phyloP scores from a whole-genome alignment of 2,113 vertebrate genomes.

The Tamias sibiricus region DNA sequence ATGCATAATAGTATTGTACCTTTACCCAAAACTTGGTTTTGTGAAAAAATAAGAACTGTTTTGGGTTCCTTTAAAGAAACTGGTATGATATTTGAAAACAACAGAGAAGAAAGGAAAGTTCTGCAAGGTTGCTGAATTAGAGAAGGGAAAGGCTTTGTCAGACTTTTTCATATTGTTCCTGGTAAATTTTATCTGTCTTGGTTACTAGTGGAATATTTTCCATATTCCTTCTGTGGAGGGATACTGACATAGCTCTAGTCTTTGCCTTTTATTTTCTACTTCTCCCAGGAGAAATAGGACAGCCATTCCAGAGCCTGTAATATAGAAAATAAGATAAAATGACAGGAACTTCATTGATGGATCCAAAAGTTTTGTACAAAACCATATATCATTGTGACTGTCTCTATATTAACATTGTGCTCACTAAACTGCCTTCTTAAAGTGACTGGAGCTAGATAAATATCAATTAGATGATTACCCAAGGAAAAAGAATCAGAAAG shows the following conservation, averaged over 20 bases:
- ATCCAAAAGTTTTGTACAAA: neutral
- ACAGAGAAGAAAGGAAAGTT: neutral
- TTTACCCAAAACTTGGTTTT: constrained; percentile 12
- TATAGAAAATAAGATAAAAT: neutral
- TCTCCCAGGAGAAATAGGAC: neutral
- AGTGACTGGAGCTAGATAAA: neutral
- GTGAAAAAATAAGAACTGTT: neutral
- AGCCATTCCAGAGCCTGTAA: neutral
- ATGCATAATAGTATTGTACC: neutral
- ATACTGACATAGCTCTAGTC: neutral
- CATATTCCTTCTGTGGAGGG: neutral
- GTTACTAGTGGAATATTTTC: constrained; percentile 18
- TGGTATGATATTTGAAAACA: neutral
- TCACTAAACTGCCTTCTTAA: neutral
- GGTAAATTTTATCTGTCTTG: neutral
- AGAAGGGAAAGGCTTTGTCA: neutral
- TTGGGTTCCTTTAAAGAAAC: neutral
- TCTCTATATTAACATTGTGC: neutral
- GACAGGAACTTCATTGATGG: neutral
- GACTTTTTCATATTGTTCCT: neutral
- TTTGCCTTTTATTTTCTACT: neutral
- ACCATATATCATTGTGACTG: neutral
- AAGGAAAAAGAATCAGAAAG: neutral
- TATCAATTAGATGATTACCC: neutral
- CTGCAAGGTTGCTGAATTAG: neutral